These are phyloP conservation scores for Penaeus japonicus DNA, from an alignment of 1,140 invertebrate genomes.

Conservation along the genomic window DNA sequence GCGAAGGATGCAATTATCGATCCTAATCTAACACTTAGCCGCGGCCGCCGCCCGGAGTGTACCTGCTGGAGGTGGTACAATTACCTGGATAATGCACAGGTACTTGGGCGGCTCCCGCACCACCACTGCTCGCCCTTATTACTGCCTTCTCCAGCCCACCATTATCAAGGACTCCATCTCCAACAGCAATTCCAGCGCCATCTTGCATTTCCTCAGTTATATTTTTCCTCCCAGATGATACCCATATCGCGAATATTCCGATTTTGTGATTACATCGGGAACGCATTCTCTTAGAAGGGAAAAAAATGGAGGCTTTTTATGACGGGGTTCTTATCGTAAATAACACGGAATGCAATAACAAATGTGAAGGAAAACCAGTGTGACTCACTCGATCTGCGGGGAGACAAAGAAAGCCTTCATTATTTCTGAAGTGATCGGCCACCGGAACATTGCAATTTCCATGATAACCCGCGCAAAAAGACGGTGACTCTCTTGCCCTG, in stretches of 20 bases:
- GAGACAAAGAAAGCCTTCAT: background rate
- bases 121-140: background rate
- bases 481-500: background rate
- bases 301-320: too few species aligned
- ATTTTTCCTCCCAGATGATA: too few species aligned
- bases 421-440: background rate
- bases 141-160: background rate
- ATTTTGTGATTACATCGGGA: too few species aligned
- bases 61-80: background rate
- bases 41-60: background rate
- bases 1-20: slow-evolving; percentile 4
- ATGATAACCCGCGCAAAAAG: background rate
- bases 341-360: too few species aligned
- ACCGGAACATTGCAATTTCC: slow-evolving; percentile 31
- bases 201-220: too few species aligned
- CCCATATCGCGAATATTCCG: too few species aligned
- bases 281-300: too few species aligned
- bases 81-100: slow-evolving; percentile 28
- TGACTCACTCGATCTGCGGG: too few species aligned
- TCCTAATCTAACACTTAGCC: slow-evolving; percentile 14
- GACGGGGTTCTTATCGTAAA: too few species aligned
- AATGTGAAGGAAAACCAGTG: too few species aligned
- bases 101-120: slow-evolving; percentile 1
- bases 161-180: too few species aligned
- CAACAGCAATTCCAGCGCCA: too few species aligned